Conservation (phyloP, 2,797 vertebrate species). For the Semotilus atromaculatus region DNA sequence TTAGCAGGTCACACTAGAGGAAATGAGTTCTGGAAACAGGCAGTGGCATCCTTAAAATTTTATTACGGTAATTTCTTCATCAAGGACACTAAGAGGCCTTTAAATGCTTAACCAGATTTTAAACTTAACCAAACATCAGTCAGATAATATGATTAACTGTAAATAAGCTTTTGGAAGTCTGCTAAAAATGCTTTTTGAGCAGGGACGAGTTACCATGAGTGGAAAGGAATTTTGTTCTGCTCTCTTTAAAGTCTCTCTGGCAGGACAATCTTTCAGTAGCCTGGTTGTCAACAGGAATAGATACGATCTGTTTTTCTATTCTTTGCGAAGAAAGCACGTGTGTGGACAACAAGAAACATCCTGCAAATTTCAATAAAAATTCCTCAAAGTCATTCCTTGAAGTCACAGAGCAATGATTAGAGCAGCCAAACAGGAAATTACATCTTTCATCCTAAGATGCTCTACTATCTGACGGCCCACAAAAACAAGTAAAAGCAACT, state of each 20-base stretch:
- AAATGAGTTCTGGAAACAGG: constrained; percentile 46
- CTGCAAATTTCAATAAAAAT: constrained; percentile 28
- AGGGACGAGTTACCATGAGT: not conserved
- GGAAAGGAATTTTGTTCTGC: constrained; percentile 43
- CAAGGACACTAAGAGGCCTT: not conserved
- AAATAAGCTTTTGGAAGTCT: constrained; percentile 15
- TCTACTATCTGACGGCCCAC: not conserved
- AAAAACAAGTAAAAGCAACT: constrained; percentile 31
- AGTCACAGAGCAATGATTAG: constrained; percentile 37
- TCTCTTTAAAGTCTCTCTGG: constrained; percentile 46
- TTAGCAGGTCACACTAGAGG: constrained; percentile 23
- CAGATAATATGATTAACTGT: constrained; percentile 20
- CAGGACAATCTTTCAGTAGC: constrained; percentile 35
- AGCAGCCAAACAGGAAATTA: constrained; percentile 45
- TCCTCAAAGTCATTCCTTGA: constrained; percentile 37
- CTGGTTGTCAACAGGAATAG: constrained; percentile 15
- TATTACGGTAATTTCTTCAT: constrained; percentile 28
- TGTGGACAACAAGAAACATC: constrained; percentile 8
- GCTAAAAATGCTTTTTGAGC: constrained; percentile 29
- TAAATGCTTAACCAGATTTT: constrained; percentile 35
- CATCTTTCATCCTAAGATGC: constrained; percentile 29
- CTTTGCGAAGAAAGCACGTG: constrained; percentile 4
- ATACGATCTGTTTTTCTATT: constrained; percentile 37
- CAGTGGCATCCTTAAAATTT: constrained; percentile 43
- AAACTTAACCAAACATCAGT: constrained; percentile 23